phyloP scores from a whole-genome alignment of 2,113 vertebrate genomes.

The Marmota flaviventris region DNA sequence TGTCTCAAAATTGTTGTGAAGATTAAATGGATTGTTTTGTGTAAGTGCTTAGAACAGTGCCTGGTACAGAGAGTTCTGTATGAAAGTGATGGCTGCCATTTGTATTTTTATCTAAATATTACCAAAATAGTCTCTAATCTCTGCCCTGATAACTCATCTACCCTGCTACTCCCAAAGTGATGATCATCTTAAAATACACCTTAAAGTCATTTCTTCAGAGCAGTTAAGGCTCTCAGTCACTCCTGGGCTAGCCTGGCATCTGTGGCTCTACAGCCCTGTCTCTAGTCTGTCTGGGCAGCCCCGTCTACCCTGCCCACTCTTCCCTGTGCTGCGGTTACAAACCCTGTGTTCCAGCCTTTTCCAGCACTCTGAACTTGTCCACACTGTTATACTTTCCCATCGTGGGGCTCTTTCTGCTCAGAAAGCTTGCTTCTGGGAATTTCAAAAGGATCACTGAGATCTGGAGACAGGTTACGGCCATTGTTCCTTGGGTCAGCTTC shows the following conservation, averaged over 20 bases:
- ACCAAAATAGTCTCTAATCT: background rate
- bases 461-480: background rate
- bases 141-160: background rate
- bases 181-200: background rate
- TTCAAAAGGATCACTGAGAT: background rate
- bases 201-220: background rate
- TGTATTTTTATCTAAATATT: background rate
- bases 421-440: slow-evolving; percentile 44
- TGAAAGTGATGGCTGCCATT: background rate
- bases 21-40: background rate
- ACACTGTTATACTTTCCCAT: background rate
- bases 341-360: background rate
- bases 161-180: background rate
- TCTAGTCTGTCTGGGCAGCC: background rate
- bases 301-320: background rate
- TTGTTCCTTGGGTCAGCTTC: background rate
- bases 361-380: background rate
- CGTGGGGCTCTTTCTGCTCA: background rate
- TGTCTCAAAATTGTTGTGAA: background rate
- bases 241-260: background rate
- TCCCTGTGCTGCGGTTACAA: background rate
- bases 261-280: background rate
- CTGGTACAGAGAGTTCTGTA: background rate
- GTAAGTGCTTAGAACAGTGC: background rate
- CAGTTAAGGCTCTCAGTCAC: background rate